Evolutionary conservation across 2,888 invertebrate species (phyloP).

Genomic region (Tetranychus truncatus): DNA sequence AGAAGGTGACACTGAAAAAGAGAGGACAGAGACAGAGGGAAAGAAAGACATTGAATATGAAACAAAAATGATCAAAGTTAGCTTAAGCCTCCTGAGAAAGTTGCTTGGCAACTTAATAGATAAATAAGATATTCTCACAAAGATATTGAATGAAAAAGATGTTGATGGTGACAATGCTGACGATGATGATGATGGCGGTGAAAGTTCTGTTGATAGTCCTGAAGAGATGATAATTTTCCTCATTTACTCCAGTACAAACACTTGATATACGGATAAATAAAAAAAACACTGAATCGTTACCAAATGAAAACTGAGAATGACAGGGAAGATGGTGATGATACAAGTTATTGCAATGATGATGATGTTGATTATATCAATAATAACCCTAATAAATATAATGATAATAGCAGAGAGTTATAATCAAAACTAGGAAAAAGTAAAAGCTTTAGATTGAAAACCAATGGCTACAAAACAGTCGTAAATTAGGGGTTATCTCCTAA

Average conservation of each 20-base stretch:
- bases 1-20: background rate
- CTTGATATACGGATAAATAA: background rate
- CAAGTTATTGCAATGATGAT: no score
- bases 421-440: no score
- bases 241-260: background rate
- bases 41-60: background rate
- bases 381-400: no score
- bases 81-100: background rate
- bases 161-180: background rate
- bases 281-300: background rate
- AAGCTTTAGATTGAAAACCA: no score
- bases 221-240: background rate
- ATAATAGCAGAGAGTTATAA: no score
- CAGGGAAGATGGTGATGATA: no score
- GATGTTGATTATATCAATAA: no score
- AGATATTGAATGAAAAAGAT: background rate
- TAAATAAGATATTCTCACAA: background rate
- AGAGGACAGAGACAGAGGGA: no score
- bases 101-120: background rate
- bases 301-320: background rate
- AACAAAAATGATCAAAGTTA: background rate
- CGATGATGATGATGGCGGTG: background rate
- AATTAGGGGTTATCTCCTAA: no score
- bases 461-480: no score
- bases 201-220: background rate